Base-by-base conservation (phyloP, 2,797 vertebrate species). In the Sternotherus odoratus region DNA sequence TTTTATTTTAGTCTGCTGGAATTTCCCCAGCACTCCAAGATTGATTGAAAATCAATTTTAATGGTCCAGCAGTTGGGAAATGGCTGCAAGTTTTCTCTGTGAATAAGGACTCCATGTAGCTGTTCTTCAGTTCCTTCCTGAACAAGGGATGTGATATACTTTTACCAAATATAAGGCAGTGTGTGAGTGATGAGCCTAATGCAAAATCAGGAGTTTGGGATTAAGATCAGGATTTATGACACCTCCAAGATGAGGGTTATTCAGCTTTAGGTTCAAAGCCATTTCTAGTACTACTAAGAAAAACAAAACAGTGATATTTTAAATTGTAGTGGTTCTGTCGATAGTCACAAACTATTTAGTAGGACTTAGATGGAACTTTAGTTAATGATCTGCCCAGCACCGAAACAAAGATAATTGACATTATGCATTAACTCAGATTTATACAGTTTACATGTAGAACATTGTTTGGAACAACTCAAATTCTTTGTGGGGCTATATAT, bases 201-300 rank as follows among this genome's bases (percentile, higher is more conserved):
- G 77, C 49, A 63, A n/a, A 66, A 91, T 92, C 91, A 91, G 17
- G 60, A 80, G 78, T 93, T 95, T 92, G 92, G 60, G 84, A 82
- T 92, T 63, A 33, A 74, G 30, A 23, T 95, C 63, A 28, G 86
- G 56, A 39, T 86, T 94, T 87, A 17, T 54, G 53, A 63, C 60
- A 63, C 30, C 33, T 63, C 60, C 33, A 69, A 26, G 4, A 16
- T 46, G 39, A 46, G 72, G 11, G 5, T 46, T 46, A 74, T 28
- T 74, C 43, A 74, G 24, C 43, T 46, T 74, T 74, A 74, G 39
- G 12, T 36, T 69, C n/a, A 48, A 75, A 75, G 15, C 43, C 39
- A 9, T 75, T 24, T 28, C 7, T 75, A 43, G 30, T 49, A 23
- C 8, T 24, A 94, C 51, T 39, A 0, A 1, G 8, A 33, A 5